Conservation (phyloP, 2,797 vertebrate species). For the Denticeps clupeoides region DNA sequence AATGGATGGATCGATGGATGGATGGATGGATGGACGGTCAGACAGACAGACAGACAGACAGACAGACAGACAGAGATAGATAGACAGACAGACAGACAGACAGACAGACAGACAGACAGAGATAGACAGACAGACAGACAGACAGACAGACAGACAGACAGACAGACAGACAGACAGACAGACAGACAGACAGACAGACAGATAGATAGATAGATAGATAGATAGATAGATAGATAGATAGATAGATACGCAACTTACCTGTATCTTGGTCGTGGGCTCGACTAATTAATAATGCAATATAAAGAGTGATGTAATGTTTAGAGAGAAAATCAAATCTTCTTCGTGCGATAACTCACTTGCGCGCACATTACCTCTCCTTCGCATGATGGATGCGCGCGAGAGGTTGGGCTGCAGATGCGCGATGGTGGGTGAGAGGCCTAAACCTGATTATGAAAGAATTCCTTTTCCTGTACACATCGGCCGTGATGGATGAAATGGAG, state of each 20-base stretch:
- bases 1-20: not conserved
- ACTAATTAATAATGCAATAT: conserved; percentile 39
- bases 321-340: conserved; percentile 33
- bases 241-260: conserved; percentile 3
- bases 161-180: not conserved
- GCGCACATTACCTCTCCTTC: conserved; percentile 40
- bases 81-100: not conserved
- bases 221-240: not conserved
- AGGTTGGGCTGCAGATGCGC: conserved; percentile 24
- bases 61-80: not conserved
- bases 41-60: not conserved
- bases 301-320: conserved; percentile 45
- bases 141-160: not conserved
- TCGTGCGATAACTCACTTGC: conserved; percentile 37
- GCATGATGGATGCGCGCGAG: conserved; percentile 26
- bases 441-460: conserved; percentile 42
- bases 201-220: not conserved
- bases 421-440: conserved; percentile 30
- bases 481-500: conserved; percentile 39
- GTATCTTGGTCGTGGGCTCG: conserved; percentile 16
- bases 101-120: not conserved
- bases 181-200: not conserved
- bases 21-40: not conserved
- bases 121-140: conserved; percentile 18
- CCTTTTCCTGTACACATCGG: conserved; percentile 39